Evolutionary conservation across 2,888 invertebrate species (phyloP), one percentile per base, ranked within the genome.

Genomic region (Drosophila differens): DNA sequence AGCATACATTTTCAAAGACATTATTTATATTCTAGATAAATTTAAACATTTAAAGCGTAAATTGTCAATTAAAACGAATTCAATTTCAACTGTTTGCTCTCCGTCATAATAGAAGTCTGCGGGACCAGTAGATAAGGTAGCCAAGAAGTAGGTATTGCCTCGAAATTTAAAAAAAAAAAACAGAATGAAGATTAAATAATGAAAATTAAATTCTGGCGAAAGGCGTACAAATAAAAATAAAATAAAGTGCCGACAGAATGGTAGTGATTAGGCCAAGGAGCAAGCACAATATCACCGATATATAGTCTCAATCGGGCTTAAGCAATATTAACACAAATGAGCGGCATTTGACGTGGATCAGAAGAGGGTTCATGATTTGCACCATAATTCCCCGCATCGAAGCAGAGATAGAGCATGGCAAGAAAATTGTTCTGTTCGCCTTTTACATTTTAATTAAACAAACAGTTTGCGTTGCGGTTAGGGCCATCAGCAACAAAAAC

Each of bases 371-470:
- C 47, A 53, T 65, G 72, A 72, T 67, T 41, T 63, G 33, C 44
- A 22, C 12, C 55, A 82, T 69, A 78, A 69, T 57, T 77, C 54
- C 60, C 30, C 25, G 51, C 60, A 64, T 76, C 55, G 59, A 22
- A n/a, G 35, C 4, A 14, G 52, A n/a, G 39, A 25, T 25, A 59
- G 41, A 39, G 12, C 30, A 14, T n/a, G 54, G n/a, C 33, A 62
- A 41, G 6, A 61, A 28, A 65, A 74, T 59, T 52, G 54, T 61
- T 61, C 57, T 47, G 16, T 35, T 69, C 58, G 70, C 72, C 70
- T 70, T 72, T 76, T 76, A 78, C 88, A 91, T 89, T 87, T 87
- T 91, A 87, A 87, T 87, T 87, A 87, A 87, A 91, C 78, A 85
- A 90, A 90, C 88, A 72, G 70, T 84, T 76, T 76, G 76, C 63